A percentile compares a stretch with the other conserved stretches of the same genome.
Evolutionary conservation across 2,797 vertebrate species (phyloP).

Genomic region (Galaxias olidus): DNA sequence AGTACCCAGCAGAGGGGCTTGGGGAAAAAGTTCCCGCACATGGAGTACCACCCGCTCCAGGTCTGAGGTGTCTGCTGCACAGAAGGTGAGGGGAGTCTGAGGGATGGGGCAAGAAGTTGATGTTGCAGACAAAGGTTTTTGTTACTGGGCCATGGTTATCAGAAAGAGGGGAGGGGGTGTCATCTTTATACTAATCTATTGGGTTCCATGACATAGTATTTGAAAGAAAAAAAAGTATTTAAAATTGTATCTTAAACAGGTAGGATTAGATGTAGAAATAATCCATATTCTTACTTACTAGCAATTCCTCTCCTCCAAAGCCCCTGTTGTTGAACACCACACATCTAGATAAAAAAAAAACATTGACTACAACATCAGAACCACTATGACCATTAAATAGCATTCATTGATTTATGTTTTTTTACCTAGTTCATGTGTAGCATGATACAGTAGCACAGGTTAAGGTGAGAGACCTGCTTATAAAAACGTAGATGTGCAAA

Average conservation of each 20-base stretch:
- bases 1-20: slow-evolving; percentile 77
- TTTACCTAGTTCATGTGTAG: no score
- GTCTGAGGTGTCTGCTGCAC: slow-evolving; percentile 80
- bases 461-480: no score
- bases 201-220: no score
- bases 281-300: slow-evolving; percentile 64
- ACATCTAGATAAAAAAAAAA: slow-evolving; percentile 68
- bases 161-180: background rate
- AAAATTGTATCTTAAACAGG: no score
- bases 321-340: slow-evolving; percentile 85
- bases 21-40: slow-evolving; percentile 67
- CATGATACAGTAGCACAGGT: no score
- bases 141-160: background rate
- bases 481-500: no score
- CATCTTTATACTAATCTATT: background rate
- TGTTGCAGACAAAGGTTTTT: no score
- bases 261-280: no score
- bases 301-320: slow-evolving; percentile 77
- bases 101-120: background rate
- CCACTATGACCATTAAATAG: no score
- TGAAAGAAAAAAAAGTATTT: no score
- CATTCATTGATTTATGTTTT: no score
- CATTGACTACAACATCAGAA: background rate
- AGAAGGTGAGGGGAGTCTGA: slow-evolving; percentile 82
- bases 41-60: slow-evolving; percentile 76